Evolutionary conservation across 2,888 invertebrate species (phyloP).

Genomic region (Drosophila anomelani): DNA sequence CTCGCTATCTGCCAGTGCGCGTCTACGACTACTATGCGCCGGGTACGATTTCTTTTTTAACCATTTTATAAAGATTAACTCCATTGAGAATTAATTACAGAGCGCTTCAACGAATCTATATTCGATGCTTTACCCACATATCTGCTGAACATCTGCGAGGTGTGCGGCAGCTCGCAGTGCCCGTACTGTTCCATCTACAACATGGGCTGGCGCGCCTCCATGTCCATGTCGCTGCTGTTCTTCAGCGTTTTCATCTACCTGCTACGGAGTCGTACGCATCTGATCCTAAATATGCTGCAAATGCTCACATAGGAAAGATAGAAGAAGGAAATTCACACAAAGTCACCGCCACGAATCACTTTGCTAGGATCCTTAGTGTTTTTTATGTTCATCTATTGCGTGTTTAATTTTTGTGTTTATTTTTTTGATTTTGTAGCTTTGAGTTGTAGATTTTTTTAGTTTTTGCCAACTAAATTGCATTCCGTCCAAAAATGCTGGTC

Average conservation of each 20-base stretch:
- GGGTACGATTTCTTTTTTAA: constrained; percentile 86
- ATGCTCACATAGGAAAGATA: constrained; percentile 63
- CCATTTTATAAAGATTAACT: not conserved
- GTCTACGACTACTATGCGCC: constrained; percentile 98
- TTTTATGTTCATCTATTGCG: constrained; percentile 43
- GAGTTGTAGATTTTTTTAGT: constrained; percentile 27
- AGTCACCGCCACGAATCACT: constrained; percentile 11
- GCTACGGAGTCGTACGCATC: constrained; percentile 79
- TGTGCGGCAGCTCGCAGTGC: constrained; percentile 97
- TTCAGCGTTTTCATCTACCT: constrained; percentile 82
- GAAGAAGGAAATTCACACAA: constrained; percentile 10
- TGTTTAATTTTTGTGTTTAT: constrained; percentile 30
- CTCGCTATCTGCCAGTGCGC: constrained; percentile 93
- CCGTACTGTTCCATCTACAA: constrained; percentile 96
- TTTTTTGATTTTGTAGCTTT: constrained; percentile 22
- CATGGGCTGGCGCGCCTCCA: constrained; percentile 82
- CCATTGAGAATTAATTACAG: constrained; percentile 85
- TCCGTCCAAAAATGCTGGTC: constrained; percentile 70
- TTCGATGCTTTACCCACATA: constrained; percentile 95
- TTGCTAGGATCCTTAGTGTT: constrained; percentile 35
- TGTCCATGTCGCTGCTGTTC: constrained; percentile 79
- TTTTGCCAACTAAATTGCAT: constrained; percentile 68
- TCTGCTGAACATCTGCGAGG: constrained; percentile 95
- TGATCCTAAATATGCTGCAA: constrained; percentile 72
- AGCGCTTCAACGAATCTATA: constrained; percentile 96